phyloP scores from a whole-genome alignment of 2,888 invertebrate genomes.

The Nebria salina region DNA sequence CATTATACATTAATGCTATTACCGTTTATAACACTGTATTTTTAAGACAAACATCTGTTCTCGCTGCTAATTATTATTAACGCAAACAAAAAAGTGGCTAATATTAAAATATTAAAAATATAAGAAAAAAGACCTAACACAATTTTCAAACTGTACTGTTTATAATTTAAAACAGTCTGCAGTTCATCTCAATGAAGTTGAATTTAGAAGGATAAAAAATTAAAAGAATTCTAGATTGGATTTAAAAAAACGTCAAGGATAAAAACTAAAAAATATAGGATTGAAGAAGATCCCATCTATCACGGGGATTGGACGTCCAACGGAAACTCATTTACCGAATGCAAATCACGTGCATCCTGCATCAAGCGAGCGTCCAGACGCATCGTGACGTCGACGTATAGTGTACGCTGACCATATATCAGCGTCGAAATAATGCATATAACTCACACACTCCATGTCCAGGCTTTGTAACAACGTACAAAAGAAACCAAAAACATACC shows the following conservation, averaged over 20 bases:
- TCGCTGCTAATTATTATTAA: no score
- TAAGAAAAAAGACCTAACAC: no score
- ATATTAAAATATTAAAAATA: no score
- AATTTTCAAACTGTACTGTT: no score
- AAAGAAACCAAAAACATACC: background rate
- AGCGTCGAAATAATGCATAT: conserved; percentile 2
- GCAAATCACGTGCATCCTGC: conserved; percentile 19
- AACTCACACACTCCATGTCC: background rate
- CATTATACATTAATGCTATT: background rate
- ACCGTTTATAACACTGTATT: background rate
- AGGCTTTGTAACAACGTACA: background rate
- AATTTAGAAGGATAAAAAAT: background rate
- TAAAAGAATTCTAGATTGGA: background rate
- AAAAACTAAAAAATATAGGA: background rate
- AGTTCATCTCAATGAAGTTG: no score
- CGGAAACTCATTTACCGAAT: conserved; percentile 21
- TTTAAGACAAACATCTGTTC: no score
- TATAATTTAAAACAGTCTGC: no score
- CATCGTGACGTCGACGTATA: conserved; percentile 13
- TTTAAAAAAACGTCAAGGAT: background rate
- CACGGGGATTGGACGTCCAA: background rate
- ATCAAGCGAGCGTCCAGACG: background rate
- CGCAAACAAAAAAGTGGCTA: no score
- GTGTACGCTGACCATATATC: conserved; percentile 6
- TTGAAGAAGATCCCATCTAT: background rate